Percentiles rank a stretch among this genome's conserved stretches.
These are phyloP conservation scores for Darevskia nairensis DNA, from an alignment of 2,797 vertebrate species.

Conservation along the genomic window DNA sequence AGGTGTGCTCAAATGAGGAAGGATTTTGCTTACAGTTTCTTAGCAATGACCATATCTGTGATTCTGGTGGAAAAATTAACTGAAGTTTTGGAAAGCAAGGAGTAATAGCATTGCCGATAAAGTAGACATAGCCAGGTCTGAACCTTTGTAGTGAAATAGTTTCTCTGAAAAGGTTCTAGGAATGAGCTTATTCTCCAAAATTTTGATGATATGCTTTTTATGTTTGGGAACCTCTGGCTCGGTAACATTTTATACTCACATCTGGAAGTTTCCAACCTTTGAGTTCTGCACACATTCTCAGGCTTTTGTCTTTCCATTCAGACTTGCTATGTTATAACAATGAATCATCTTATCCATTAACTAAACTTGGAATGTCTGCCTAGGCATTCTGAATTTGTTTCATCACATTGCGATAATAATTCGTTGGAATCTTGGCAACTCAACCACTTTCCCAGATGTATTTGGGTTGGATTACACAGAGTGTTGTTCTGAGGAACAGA, in stretches of 20 bases:
- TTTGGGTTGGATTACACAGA: slow-evolving; percentile 48
- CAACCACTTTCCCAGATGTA: slow-evolving; percentile 66
- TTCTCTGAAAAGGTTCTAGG: slow-evolving; percentile 57
- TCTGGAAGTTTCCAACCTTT: slow-evolving; percentile 66
- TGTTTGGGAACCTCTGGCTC: slow-evolving; percentile 52
- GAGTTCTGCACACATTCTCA: slow-evolving; percentile 35
- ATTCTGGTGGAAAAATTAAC: slow-evolving; percentile 35
- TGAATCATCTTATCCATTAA: slow-evolving; percentile 75
- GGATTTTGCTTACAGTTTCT: not conserved
- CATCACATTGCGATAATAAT: slow-evolving; percentile 61
- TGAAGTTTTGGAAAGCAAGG: slow-evolving; percentile 13
- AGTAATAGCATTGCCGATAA: not conserved
- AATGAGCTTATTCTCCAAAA: slow-evolving; percentile 46
- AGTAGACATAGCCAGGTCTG: not conserved
- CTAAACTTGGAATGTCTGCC: slow-evolving; percentile 68
- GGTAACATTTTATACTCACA: slow-evolving; percentile 42
- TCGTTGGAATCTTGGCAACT: slow-evolving; percentile 64
- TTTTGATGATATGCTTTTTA: slow-evolving; percentile 50
- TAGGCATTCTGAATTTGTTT: slow-evolving; percentile 67
- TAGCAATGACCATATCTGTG: slow-evolving; percentile 28
- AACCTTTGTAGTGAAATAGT: slow-evolving; percentile 49
- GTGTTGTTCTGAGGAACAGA: slow-evolving; percentile 50
- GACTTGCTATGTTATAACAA: slow-evolving; percentile 61
- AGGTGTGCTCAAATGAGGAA: not conserved
- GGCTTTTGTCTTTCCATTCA: slow-evolving; percentile 66